phyloP scores from a whole-genome alignment of 2,797 vertebrate genomes.

The Chlorospingus semifuscus region DNA sequence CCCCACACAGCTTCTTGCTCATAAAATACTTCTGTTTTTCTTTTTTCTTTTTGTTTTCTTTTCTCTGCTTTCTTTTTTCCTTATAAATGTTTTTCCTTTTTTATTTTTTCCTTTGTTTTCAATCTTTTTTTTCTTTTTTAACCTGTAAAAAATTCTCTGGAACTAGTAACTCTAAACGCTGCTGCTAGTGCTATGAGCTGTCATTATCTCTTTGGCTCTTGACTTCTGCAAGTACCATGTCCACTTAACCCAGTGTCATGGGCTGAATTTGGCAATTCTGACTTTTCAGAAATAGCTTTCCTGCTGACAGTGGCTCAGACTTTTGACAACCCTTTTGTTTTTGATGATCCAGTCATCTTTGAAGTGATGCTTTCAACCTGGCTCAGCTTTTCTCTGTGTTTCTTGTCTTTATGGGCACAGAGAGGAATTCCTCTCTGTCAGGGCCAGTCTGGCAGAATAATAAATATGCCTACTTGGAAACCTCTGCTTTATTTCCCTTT shows the following conservation, averaged over 20 bases:
- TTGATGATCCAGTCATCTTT: not conserved
- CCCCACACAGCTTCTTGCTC: not conserved
- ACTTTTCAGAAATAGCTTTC: not conserved
- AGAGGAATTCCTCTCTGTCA: rapidly evolving
- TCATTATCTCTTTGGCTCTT: not conserved
- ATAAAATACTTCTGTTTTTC: not conserved
- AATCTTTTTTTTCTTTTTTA: not conserved
- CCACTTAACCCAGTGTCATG: not conserved
- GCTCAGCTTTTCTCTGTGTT: not conserved
- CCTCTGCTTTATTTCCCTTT: not conserved
- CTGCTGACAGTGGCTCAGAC: not conserved
- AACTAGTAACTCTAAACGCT: not conserved
- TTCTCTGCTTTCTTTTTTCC: not conserved
- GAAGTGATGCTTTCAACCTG: not conserved
- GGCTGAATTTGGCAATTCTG: not conserved
- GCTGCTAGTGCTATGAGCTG: not conserved
- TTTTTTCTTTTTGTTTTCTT: not conserved
- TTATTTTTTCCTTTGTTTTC: not conserved
- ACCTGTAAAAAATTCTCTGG: not conserved
- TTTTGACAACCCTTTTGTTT: not conserved
- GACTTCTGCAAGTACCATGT: not conserved
- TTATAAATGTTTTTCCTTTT: not conserved
- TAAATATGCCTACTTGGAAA: rapidly evolving
- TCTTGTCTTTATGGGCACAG: not conserved
- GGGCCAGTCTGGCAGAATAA: not conserved